These are phyloP conservation scores for Ramphastos sulfuratus DNA, from an alignment of 2,113 vertebrate genomes.

Conservation along the genomic window DNA sequence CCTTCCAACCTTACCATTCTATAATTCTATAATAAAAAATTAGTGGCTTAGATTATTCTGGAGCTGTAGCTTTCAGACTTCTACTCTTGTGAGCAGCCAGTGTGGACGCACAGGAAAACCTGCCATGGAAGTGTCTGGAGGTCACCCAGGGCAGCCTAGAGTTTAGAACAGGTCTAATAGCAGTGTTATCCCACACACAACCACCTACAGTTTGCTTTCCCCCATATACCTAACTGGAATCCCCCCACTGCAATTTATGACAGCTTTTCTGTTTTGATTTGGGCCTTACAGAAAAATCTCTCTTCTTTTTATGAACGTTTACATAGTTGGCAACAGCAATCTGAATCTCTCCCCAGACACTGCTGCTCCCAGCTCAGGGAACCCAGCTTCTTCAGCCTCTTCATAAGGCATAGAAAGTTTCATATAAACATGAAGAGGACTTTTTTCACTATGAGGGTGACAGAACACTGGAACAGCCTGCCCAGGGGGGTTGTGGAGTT, in stretches of 20 bases:
- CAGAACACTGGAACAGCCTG: no score
- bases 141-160: background rate
- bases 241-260: background rate
- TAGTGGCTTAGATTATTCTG: background rate
- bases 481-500: no score
- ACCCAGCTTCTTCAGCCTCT: background rate
- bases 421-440: no score
- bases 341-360: rapidly evolving
- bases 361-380: background rate
- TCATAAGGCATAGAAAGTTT: no score
- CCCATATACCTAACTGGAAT: background rate
- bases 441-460: no score
- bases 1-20: no score
- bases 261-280: background rate
- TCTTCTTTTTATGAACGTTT: background rate
- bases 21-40: background rate
- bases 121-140: background rate
- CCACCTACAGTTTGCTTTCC: background rate
- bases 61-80: background rate
- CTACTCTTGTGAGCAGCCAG: background rate
- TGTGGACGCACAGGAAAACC: background rate
- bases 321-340: background rate
- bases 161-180: background rate
- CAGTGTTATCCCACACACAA: background rate
- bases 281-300: background rate